Evolutionary conservation across 2,888 invertebrate species (phyloP).

Genomic region (Eugnorisma glareosa): DNA sequence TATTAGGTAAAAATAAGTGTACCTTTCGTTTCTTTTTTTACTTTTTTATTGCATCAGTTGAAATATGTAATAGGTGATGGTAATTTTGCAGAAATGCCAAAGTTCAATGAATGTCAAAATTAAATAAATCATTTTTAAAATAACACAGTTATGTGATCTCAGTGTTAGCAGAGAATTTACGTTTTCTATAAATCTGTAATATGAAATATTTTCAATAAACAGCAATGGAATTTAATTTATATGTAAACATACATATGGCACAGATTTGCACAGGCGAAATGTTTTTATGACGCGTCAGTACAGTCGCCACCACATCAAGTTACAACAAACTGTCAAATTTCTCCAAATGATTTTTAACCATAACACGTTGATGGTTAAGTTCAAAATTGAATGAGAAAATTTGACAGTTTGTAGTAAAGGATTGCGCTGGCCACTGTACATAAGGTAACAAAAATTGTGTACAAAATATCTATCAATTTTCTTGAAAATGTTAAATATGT

Average conservation of each 20-base stretch:
- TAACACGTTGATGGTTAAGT: too few species aligned
- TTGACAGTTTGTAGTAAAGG: too few species aligned
- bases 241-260: not conserved
- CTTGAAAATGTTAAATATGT: not conserved
- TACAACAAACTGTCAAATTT: too few species aligned
- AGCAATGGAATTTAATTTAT: not conserved
- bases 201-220: constrained; percentile 7
- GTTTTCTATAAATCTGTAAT: constrained; percentile 28
- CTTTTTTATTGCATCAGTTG: constrained; percentile 56
- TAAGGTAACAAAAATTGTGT: not conserved
- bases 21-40: constrained; percentile 46
- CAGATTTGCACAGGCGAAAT: constrained; percentile 1
- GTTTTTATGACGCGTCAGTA: not conserved
- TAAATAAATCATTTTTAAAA: constrained; percentile 1
- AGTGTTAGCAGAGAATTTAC: constrained; percentile 44
- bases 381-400: too few species aligned
- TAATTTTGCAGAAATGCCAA: constrained; percentile 32
- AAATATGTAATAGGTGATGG: constrained; percentile 21
- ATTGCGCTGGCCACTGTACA: too few species aligned
- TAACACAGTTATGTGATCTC: constrained; percentile 46
- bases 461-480: not conserved
- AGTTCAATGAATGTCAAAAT: constrained; percentile 3
- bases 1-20: constrained; percentile 39
- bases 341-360: too few species aligned
- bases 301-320: too few species aligned